phyloP scores from a whole-genome alignment of 2,113 vertebrate species.

The Capreolus pygargus region DNA sequence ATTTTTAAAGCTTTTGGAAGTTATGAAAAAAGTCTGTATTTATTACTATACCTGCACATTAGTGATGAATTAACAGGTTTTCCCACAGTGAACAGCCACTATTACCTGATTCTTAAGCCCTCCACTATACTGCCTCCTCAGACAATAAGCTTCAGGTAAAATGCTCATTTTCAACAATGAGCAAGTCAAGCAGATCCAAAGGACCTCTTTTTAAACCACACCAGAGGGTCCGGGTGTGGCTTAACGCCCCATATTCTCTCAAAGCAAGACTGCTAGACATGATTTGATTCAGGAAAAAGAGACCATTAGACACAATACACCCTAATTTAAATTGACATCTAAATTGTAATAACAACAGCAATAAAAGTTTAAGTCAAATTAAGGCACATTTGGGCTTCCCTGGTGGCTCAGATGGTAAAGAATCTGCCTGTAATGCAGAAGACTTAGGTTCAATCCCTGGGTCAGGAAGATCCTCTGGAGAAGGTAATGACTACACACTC shows the following conservation, averaged over 20 bases:
- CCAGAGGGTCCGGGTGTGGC: background rate
- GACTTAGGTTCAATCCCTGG: background rate
- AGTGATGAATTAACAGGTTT: background rate
- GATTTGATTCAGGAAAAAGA: background rate
- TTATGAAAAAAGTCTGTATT: background rate
- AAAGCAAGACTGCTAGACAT: background rate
- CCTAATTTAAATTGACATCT: background rate
- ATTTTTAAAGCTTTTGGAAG: background rate
- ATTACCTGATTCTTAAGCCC: background rate
- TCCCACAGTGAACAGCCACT: background rate
- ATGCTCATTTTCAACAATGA: background rate
- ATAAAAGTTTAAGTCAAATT: background rate
- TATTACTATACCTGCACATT: background rate
- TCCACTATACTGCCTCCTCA: background rate
- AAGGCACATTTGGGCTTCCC: background rate
- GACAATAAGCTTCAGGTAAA: background rate
- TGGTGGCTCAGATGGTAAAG: background rate
- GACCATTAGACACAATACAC: background rate
- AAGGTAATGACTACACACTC: background rate
- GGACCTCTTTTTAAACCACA: background rate
- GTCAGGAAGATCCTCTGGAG: background rate
- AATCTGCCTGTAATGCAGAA: background rate
- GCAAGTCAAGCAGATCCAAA: background rate
- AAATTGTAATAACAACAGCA: background rate
- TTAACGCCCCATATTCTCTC: background rate